Evolutionary conservation across 2,113 vertebrate genomes (phyloP), one percentile per base, ranked within the genome.

Genomic region (Thryonomys swinderianus): DNA sequence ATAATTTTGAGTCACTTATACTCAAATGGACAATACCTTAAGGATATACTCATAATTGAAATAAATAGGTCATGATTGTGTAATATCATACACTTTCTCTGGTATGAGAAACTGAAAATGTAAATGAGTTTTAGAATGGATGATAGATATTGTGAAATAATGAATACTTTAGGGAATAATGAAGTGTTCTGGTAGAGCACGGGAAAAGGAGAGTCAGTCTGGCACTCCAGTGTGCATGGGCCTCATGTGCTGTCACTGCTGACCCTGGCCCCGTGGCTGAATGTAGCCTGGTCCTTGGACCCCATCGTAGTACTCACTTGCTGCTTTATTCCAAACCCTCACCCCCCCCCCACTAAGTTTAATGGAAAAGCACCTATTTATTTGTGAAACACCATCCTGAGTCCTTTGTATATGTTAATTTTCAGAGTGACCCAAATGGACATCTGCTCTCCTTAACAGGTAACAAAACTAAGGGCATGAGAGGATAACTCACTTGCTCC

Each of bases 151-250:
- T n/a, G n/a, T n/a, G n/a, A n/a, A n/a, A n/a, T n/a, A n/a, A n/a
- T n/a, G n/a, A n/a, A n/a, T n/a, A n/a, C n/a, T n/a, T n/a, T n/a
- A n/a, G n/a, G n/a, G n/a, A n/a, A n/a, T n/a, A n/a, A n/a, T n/a
- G 66, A 37, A 30, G n/a, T 42, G 13, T 42, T 57, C 67, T 92
- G 37, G 20, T 8, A 12, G 57, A 84, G 17, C 40, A 32, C 34
- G 84, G 40, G 18, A n/a, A 17, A 17, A 45, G 61, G n/a, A 57
- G n/a, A 45, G 40, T 27, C 53, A 42, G n/a, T 59, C 10, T 34
- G 3, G 16, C 45, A 20, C 27, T 76, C 12, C 0, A 2, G 3
- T 45, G 32, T 5, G 18, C 12, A 45, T 13, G 10, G 20, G 13
- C 5, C 73, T 85, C 18, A 20, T 13, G n/a, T 3, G 42, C 30